Base-by-base conservation (phyloP, 2,113 vertebrate genomes). In the Sander lucioperca region DNA sequence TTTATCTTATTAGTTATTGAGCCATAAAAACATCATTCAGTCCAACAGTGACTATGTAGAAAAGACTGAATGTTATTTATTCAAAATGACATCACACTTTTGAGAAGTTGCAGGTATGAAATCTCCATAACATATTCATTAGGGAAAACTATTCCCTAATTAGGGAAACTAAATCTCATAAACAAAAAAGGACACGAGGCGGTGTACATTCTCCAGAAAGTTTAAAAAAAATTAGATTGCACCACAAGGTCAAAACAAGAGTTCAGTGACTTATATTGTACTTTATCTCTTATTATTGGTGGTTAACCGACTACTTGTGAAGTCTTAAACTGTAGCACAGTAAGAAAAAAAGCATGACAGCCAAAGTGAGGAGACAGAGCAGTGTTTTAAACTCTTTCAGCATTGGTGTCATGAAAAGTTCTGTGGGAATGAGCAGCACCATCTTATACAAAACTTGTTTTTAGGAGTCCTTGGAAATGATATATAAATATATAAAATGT, bases 61-160 rank as follows among this genome's bases (percentile, higher is more conserved):
- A 5, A 56, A 15, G 62, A 79, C 15, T 48, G 2, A 76, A 61
- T 30, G 54, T 63, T 45, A 81, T 74, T 73, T 74, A 77, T 79
- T 67, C 9, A 48, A 47, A 13, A 66, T 43, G 1, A 27, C 9
- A 71, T 43, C 61, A 57, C 4, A 47, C 50, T 12, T n/a, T 33
- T 18, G 18, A 80, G 36, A 76, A 63, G 18, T 23, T 67, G 39
- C 7, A 67, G n/a, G n/a, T 27, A 77, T 36, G 23, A 82, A 50
- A 66, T 65, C 23, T 39, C 58, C 16, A 27, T 43, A 5, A 8
- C 10, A 4, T 19, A 51, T 64, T 23, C 47, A 2, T 68, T 0
- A 56, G 16, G 33, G n/a, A 68, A 69, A 59, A 43, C 39, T 43
- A 11, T 10, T 11, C 39, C 39, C 9, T 43, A 43, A 43, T 43